Evolutionary conservation across 2,888 invertebrate genomes (phyloP), one percentile per base, ranked within the genome.

Genomic region (Ommatoiulus sabulosus): DNA sequence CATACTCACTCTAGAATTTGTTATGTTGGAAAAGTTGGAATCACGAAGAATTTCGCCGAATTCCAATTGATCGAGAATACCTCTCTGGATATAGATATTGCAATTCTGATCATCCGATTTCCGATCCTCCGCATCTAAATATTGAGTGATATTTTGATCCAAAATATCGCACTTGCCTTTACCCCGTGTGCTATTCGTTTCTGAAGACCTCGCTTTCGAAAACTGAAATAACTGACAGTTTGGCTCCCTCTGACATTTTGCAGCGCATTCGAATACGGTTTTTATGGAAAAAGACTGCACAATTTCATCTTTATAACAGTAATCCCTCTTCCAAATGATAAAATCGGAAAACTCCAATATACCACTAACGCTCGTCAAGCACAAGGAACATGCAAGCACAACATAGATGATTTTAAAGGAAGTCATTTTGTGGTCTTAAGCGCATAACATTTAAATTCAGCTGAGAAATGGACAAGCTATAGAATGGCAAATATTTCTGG

Each of bases 161-260:
- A 80, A 35, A 35, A 80, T 35, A 80, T 80, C 35, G 12, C 80
- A 80, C 24, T 12, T 80, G n/a, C 0, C 5, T 72, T 24, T 24
- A 8, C 12, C 24, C 3, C 12, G n/a, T 3, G 57, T 57, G 12
- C n/a, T 5, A 57, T n/a, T n/a, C 57, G 57, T 12, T 10, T 17
- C 72, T 72, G 24, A 24, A 7, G 20, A 72, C n/a, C 8, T 20
- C 2, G 24, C 35, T 20, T 72, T 72, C 72, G 24, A n/a, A 80
- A 80, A 80, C 35, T 80, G 80, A 80, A 80, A 80, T 35, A 80
- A 80, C 10, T 80, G 35, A 80, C 80, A 80, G 15, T 20, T 72
- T 24, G 10, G 35, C 12, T 10, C 10, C 3, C 12, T 8, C 24
- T 12, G 35, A 35, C 80, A 80, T 80, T 80, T 80, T 35, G 35